phyloP scores from a whole-genome alignment of 2,888 invertebrate genomes.

The Calliopum simillimum region DNA sequence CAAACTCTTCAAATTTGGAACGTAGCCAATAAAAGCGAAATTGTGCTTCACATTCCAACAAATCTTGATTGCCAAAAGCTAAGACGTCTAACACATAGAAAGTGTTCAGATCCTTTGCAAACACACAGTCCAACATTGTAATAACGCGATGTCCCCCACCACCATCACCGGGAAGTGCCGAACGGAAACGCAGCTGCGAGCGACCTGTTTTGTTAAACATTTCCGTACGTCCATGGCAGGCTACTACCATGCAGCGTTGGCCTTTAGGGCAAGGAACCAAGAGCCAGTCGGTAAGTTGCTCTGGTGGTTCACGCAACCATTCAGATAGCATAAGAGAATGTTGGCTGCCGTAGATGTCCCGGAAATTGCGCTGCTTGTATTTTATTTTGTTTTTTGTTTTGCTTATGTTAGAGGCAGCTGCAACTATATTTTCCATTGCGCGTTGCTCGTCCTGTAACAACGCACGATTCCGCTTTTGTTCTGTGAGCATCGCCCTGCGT shows the following conservation, averaged over 20 bases:
- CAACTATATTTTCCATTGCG: constrained; percentile 39
- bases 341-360: constrained; percentile 44
- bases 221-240: constrained; percentile 76
- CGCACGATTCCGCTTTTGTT: constrained; percentile 61
- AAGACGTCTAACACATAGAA: constrained; percentile 85
- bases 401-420: neutral
- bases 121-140: constrained; percentile 85
- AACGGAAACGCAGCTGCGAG: constrained; percentile 69
- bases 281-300: constrained; percentile 80
- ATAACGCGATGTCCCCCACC: constrained; percentile 41
- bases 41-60: constrained; percentile 70
- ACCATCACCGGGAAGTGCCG: constrained; percentile 59
- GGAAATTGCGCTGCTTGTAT: constrained; percentile 29
- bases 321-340: constrained; percentile 87
- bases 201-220: constrained; percentile 77
- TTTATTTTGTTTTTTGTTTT: constrained; percentile 27
- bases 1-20: constrained; percentile 76
- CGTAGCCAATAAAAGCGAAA: constrained; percentile 88
- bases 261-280: constrained; percentile 87
- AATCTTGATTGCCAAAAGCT: constrained; percentile 58
- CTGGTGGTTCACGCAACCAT: constrained; percentile 90
- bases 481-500: constrained; percentile 52
- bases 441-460: constrained; percentile 54
- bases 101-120: constrained; percentile 70
- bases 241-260: constrained; percentile 82